Conservation (phyloP, 2,888 invertebrate genomes). For the Brachypalpus laphriformis region DNA sequence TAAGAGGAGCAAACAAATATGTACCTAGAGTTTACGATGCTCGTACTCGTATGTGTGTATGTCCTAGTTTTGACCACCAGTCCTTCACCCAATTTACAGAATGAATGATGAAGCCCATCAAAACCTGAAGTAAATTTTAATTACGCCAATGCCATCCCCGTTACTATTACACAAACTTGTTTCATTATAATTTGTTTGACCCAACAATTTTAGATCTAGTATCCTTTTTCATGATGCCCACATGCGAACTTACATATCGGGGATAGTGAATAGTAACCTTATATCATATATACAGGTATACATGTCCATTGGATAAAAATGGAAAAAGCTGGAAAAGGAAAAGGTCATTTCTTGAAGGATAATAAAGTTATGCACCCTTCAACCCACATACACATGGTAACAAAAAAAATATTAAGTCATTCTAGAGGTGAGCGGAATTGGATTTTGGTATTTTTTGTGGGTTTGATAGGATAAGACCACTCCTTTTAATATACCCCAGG, state of each 20-base stretch:
- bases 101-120: conserved; percentile 36
- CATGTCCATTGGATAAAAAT: background rate
- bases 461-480: conserved; percentile 7
- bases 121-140: conserved; percentile 37
- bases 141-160: conserved; percentile 4
- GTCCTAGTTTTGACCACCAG: conserved; percentile 8
- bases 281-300: background rate
- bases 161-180: background rate
- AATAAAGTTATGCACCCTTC: conserved; percentile 31
- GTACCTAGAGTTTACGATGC: background rate
- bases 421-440: conserved; percentile 35
- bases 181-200: background rate
- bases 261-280: too few species aligned
- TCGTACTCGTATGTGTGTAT: background rate
- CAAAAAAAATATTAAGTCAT: conserved; percentile 35
- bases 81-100: conserved; percentile 44
- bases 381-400: background rate
- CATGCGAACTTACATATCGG: background rate
- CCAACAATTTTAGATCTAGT: background rate
- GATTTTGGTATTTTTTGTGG: conserved; percentile 1
- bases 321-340: background rate
- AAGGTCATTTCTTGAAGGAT: conserved; percentile 20
- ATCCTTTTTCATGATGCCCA: background rate
- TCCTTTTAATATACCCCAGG: too few species aligned
- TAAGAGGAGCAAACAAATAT: conserved; percentile 1